A percentile compares a stretch with the other conserved stretches of the same genome.
phyloP scores from a whole-genome alignment of 2,113 vertebrate genomes.

The Rousettus leschenaultii region DNA sequence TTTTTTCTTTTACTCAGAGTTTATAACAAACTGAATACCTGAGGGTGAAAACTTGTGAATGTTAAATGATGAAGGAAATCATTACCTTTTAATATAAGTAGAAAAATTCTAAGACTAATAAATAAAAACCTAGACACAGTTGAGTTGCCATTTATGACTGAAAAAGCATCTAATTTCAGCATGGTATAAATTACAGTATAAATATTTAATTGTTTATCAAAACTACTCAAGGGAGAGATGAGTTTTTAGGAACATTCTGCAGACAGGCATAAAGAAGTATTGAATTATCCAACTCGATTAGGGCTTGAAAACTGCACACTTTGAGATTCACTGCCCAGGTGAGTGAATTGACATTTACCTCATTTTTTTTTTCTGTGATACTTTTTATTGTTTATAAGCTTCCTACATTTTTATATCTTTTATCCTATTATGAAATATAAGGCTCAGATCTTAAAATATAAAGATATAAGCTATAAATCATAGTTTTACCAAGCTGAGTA shows the following conservation, averaged over 20 bases:
- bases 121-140: background rate
- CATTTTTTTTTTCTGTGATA: background rate
- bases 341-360: background rate
- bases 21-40: slow-evolving; percentile 15
- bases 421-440: background rate
- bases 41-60: slow-evolving; percentile 26
- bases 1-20: background rate
- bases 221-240: slow-evolving; percentile 40
- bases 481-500: background rate
- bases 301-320: background rate
- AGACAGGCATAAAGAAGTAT: background rate
- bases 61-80: slow-evolving; percentile 31
- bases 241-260: slow-evolving; percentile 16
- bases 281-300: slow-evolving; percentile 35
- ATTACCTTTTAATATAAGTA: slow-evolving; percentile 32
- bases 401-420: background rate
- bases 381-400: background rate
- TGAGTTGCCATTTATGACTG: slow-evolving; percentile 19
- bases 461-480: background rate
- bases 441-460: background rate
- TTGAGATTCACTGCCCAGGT: background rate
- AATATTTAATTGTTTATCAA: slow-evolving; percentile 72
- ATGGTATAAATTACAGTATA: slow-evolving; percentile 42
- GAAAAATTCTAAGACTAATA: slow-evolving; percentile 40
- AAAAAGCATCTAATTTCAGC: slow-evolving; percentile 48